phyloP scores from a whole-genome alignment of 2,113 vertebrate species.

The Cisticola juncidis region DNA sequence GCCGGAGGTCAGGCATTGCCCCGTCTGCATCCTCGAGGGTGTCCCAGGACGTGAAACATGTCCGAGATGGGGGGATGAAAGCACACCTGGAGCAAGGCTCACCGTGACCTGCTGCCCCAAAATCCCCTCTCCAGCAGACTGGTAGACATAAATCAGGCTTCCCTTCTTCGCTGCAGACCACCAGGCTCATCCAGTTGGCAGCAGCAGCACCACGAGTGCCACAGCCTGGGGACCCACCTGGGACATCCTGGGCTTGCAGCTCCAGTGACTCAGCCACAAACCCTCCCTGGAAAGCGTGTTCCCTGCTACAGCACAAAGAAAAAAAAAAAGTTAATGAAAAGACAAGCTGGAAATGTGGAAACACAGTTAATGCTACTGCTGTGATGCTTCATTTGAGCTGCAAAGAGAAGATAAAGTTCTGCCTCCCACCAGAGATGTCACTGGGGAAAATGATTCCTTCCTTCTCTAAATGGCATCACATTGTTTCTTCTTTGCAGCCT shows the following conservation, averaged over 20 bases:
- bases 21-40: background rate
- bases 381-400: conserved; percentile 24
- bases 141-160: background rate
- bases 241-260: background rate
- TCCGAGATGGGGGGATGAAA: background rate
- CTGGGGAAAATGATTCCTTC: conserved; percentile 31
- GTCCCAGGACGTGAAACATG: rapidly evolving
- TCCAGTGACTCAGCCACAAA: background rate
- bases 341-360: background rate
- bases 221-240: background rate
- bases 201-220: rapidly evolving
- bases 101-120: background rate
- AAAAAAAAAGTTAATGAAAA: background rate
- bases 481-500: background rate
- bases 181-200: background rate
- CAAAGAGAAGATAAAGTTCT: conserved; percentile 31
- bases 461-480: background rate
- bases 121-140: background rate
- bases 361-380: background rate
- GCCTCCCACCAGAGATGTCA: conserved; percentile 8
- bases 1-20: background rate
- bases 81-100: background rate
- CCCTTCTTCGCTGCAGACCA: background rate
- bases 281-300: background rate
- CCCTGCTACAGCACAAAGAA: background rate